phyloP scores from a whole-genome alignment of 2,113 vertebrate species.

The Castor canadensis region DNA sequence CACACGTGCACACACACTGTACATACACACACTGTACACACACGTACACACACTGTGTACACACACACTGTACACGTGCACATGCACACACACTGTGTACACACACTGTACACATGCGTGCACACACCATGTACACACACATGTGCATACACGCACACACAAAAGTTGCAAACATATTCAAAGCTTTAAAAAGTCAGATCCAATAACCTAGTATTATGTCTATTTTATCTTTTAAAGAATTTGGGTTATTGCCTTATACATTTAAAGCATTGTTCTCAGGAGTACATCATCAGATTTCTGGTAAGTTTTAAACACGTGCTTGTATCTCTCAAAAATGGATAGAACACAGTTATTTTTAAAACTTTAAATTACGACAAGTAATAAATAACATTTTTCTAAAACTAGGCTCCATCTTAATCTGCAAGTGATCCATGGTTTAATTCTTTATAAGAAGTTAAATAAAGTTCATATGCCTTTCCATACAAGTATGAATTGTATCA shows the following conservation, averaged over 20 bases:
- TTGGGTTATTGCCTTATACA: constrained; percentile 67
- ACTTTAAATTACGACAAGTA: constrained; percentile 51
- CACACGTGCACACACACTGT: too few relatives aligned
- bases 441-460: constrained; percentile 65
- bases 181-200: neutral
- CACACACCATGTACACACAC: too few relatives aligned
- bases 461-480: constrained; percentile 48
- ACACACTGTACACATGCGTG: too few relatives aligned
- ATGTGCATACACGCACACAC: too few relatives aligned
- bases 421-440: constrained; percentile 23
- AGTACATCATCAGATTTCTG: constrained; percentile 72
- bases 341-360: constrained; percentile 48
- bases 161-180: neutral
- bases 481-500: constrained; percentile 51
- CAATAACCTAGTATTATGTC: constrained; percentile 55
- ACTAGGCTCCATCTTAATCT: constrained; percentile 25
- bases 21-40: too few relatives aligned
- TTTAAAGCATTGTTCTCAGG: constrained; percentile 75
- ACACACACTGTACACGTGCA: too few relatives aligned
- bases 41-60: too few relatives aligned
- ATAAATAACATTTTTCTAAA: constrained; percentile 45
- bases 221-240: constrained; percentile 79
- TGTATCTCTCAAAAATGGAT: constrained; percentile 35
- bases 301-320: constrained; percentile 72
- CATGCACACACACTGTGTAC: too few relatives aligned